These are phyloP conservation scores for Chironomus striatipennis DNA, from an alignment of 1,140 invertebrate species.

Conservation along the genomic window DNA sequence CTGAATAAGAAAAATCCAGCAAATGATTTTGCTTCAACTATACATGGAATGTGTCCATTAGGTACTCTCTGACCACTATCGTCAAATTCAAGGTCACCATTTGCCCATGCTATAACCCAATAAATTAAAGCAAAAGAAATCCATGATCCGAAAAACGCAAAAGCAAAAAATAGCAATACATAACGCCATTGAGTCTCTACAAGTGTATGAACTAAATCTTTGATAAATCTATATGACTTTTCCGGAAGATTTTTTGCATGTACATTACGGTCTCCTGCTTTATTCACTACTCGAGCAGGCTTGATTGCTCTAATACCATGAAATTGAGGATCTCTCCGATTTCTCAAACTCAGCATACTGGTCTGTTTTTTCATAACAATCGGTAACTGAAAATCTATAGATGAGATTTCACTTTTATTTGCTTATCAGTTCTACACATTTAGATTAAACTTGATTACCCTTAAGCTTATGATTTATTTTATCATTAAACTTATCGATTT, in stretches of 20 bases:
- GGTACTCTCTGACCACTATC: conserved; percentile 33
- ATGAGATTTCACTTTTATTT: neutral
- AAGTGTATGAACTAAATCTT: conserved; percentile 51
- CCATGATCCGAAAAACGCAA: conserved; percentile 46
- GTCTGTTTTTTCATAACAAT: neutral
- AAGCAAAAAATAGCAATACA: conserved; percentile 45
- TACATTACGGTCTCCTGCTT: conserved; percentile 37
- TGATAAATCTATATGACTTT: conserved; percentile 46
- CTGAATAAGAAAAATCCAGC: conserved; percentile 51
- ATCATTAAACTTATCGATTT: neutral
- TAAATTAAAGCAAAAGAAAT: conserved; percentile 45
- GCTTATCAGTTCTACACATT: neutral
- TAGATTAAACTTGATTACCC: neutral
- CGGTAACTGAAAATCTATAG: conserved; percentile 18
- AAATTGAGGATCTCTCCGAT: neutral
- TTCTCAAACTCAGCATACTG: conserved; percentile 24
- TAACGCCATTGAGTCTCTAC: conserved; percentile 53
- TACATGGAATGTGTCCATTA: conserved; percentile 38
- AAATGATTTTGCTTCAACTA: conserved; percentile 45
- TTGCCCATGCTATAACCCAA: conserved; percentile 44
- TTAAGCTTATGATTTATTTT: neutral
- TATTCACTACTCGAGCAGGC: conserved; percentile 33
- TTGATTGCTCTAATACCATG: neutral
- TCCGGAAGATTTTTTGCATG: conserved; percentile 41
- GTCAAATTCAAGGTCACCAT: conserved; percentile 42